Evolutionary conservation across 2,888 invertebrate species (phyloP).

Genomic region (Campaea margaritaria): DNA sequence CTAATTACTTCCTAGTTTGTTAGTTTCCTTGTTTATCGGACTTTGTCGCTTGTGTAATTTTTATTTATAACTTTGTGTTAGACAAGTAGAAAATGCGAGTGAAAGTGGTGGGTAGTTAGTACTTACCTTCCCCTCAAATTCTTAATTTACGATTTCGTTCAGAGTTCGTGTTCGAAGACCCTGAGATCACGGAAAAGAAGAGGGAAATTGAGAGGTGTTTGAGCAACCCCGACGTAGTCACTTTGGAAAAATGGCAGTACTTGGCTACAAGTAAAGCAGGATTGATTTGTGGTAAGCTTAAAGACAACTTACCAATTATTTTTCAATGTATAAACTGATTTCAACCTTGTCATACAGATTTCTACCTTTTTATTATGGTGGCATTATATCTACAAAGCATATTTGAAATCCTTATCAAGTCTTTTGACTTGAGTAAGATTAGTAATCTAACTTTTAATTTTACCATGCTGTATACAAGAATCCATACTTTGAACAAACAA

Average conservation of each 20-base stretch:
- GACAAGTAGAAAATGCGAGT: slow-evolving; percentile 36
- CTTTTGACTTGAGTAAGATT: too few relatives aligned
- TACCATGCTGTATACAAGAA: too few relatives aligned
- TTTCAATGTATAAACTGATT: too few relatives aligned
- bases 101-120: slow-evolving; percentile 48
- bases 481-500: too few relatives aligned
- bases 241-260: slow-evolving; percentile 83
- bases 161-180: slow-evolving; percentile 87
- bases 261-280: slow-evolving; percentile 88
- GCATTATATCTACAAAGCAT: too few relatives aligned
- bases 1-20: slow-evolving; percentile 49
- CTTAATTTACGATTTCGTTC: slow-evolving; percentile 36
- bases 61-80: slow-evolving; percentile 5
- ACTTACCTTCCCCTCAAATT: slow-evolving; percentile 33
- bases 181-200: slow-evolving; percentile 86
- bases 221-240: slow-evolving; percentile 70
- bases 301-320: not conserved
- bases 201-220: slow-evolving; percentile 86
- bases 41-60: slow-evolving; percentile 23
- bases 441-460: too few relatives aligned
- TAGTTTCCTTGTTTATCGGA: slow-evolving; percentile 29
- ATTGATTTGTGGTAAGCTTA: slow-evolving; percentile 86
- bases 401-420: too few relatives aligned
- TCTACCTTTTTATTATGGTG: too few relatives aligned
- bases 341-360: too few relatives aligned